These are phyloP conservation scores for Hartigia nigra DNA, from an alignment of 2,888 invertebrate genomes.

Conservation along the genomic window DNA sequence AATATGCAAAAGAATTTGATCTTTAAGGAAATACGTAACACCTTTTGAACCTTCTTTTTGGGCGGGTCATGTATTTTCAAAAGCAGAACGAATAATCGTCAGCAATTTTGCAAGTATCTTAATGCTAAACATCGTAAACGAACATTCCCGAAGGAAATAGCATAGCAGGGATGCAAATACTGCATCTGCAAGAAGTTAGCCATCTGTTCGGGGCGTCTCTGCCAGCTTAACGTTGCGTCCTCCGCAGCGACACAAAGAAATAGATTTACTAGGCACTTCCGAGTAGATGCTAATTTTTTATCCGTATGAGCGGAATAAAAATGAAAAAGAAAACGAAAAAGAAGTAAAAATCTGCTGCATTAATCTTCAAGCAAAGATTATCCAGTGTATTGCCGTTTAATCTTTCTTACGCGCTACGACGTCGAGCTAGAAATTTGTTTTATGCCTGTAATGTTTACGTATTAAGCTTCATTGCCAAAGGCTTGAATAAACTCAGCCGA, in stretches of 20 bases:
- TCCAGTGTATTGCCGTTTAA: neutral
- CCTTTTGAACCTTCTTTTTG: neutral
- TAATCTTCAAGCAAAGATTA: neutral
- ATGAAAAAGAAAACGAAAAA: neutral
- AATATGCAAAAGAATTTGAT: no score
- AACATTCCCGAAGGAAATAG: neutral
- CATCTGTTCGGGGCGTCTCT: constrained; percentile 1
- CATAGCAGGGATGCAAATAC: neutral
- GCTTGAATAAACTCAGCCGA: neutral
- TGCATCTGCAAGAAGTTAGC: neutral
- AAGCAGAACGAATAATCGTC: neutral
- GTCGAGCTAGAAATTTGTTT: neutral
- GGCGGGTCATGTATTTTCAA: neutral
- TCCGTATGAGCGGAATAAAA: neutral
- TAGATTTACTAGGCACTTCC: constrained; percentile 31
- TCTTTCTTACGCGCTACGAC: neutral
- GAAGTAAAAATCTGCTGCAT: neutral
- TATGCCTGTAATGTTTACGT: neutral
- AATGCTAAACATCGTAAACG: neutral
- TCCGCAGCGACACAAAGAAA: constrained; percentile 27
- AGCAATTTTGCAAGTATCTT: neutral
- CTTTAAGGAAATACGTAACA: neutral
- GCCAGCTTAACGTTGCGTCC: constrained; percentile 24
- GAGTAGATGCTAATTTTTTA: constrained; percentile 29
- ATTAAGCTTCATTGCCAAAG: neutral